Percentiles rank a stretch among this genome's conserved stretches.
phyloP scores from a whole-genome alignment of 2,888 invertebrate genomes.

The Erannis defoliaria region DNA sequence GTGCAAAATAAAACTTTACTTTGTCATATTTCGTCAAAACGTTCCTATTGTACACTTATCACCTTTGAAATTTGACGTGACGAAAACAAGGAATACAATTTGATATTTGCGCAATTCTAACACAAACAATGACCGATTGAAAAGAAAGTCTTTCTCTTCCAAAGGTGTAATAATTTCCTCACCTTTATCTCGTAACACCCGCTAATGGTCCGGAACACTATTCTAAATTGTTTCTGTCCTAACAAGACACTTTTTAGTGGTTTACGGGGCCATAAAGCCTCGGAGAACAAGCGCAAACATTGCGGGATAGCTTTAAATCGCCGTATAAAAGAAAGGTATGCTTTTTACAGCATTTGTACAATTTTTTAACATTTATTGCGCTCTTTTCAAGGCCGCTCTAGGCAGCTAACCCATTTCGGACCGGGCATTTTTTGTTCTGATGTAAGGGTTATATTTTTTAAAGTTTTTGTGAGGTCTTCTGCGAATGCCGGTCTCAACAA shows the following conservation, averaged over 20 bases:
- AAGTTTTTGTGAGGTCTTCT: slow-evolving; percentile 73
- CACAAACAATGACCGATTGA: slow-evolving; percentile 58
- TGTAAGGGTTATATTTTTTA: slow-evolving; percentile 80
- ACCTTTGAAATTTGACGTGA: slow-evolving; percentile 64
- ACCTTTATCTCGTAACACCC: slow-evolving; percentile 73
- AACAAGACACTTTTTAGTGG: slow-evolving; percentile 82
- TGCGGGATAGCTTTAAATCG: slow-evolving; percentile 69
- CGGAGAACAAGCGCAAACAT: slow-evolving; percentile 81
- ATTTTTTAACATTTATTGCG: slow-evolving; percentile 15
- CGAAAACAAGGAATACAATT: slow-evolving; percentile 60
- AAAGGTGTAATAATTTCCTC: slow-evolving; percentile 77
- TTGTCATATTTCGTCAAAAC: slow-evolving; percentile 48
- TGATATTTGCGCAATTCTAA: slow-evolving; percentile 65
- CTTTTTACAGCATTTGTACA: slow-evolving; percentile 36
- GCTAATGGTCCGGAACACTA: slow-evolving; percentile 76
- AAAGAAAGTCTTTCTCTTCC: slow-evolving; percentile 81
- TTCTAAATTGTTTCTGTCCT: slow-evolving; percentile 68
- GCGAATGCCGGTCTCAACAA: slow-evolving; percentile 79
- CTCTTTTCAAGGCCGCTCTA: slow-evolving; percentile 33
- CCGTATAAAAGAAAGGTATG: slow-evolving; percentile 38
- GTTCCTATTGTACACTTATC: slow-evolving; percentile 56
- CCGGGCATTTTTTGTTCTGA: slow-evolving; percentile 62
- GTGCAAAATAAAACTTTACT: slow-evolving; percentile 51
- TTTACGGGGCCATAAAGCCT: slow-evolving; percentile 81
- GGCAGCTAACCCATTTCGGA: slow-evolving; percentile 42